phyloP scores from a whole-genome alignment of 2,113 vertebrate genomes.

The Phrynosoma platyrhinos region DNA sequence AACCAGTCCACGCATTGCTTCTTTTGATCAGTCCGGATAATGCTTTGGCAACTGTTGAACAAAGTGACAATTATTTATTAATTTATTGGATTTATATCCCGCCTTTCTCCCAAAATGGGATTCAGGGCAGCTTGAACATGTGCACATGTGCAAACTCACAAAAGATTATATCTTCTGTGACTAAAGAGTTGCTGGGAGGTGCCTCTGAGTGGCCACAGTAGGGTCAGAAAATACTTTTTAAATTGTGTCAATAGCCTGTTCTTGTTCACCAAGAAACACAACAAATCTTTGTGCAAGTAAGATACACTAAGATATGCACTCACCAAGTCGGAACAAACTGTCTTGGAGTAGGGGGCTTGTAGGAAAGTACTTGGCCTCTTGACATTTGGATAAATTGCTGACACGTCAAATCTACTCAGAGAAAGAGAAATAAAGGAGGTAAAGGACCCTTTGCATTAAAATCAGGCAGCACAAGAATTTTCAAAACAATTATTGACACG shows the following conservation, averaged over 20 bases:
- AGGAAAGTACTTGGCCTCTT: conserved; percentile 69
- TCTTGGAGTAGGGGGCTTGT: conserved; percentile 60
- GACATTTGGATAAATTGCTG: conserved; percentile 59
- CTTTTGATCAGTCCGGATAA: too few species aligned
- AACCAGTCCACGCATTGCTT: too few species aligned
- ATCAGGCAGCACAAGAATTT: neutral
- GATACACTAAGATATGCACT: conserved; percentile 16
- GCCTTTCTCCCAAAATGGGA: too few species aligned
- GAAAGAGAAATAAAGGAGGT: neutral
- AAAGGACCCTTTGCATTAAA: neutral
- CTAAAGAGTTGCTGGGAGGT: too few species aligned
- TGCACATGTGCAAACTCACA: too few species aligned
- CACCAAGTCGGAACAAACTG: conserved; percentile 60
- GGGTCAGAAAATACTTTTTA: neutral
- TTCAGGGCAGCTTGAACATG: too few species aligned
- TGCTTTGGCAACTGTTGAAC: too few species aligned
- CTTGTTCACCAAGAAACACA: neutral
- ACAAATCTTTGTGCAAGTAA: neutral
- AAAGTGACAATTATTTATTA: too few species aligned
- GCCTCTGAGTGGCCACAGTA: too few species aligned
- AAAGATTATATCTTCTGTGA: too few species aligned
- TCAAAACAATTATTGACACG: neutral
- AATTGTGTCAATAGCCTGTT: neutral
- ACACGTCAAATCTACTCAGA: conserved; percentile 72
- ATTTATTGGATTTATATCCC: too few species aligned